Evolutionary conservation across 1,140 invertebrate species (phyloP).

Genomic region (Drosophila pectinifera): DNA sequence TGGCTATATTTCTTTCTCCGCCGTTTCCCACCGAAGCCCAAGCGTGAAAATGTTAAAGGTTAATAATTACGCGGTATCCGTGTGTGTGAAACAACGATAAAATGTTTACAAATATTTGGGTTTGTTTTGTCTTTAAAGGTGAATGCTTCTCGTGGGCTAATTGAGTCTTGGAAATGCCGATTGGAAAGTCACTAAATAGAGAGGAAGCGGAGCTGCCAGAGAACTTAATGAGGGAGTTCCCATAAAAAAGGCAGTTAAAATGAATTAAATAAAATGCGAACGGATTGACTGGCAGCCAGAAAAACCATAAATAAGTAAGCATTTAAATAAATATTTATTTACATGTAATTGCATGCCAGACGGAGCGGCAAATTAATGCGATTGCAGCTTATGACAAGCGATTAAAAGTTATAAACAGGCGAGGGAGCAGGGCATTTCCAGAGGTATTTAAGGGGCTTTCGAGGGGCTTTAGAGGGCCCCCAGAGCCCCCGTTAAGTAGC

Average conservation of each 20-base stretch:
- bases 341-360: conserved; percentile 71
- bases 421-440: background rate
- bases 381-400: conserved; percentile 81
- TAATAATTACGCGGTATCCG: conserved; percentile 67
- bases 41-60: conserved; percentile 82
- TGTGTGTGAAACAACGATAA: conserved; percentile 54
- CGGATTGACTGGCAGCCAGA: conserved; percentile 11
- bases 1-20: conserved; percentile 11
- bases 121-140: too few species aligned
- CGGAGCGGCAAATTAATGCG: conserved; percentile 66
- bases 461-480: background rate
- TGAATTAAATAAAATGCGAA: conserved; percentile 19
- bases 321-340: conserved; percentile 81
- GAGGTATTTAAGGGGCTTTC: conserved; percentile 35
- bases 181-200: conserved; percentile 31
- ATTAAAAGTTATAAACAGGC: conserved; percentile 69
- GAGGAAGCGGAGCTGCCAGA: background rate
- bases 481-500: conserved; percentile 67
- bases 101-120: conserved; percentile 50
- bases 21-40: conserved; percentile 60
- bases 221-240: conserved; percentile 30
- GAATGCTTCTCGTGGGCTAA: conserved; percentile 33
- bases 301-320: conserved; percentile 69
- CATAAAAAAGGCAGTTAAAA: conserved; percentile 8
- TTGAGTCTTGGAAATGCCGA: conserved; percentile 39